Evolutionary conservation across 2,113 vertebrate species (phyloP).

Genomic region (Amblyornis subalaris): DNA sequence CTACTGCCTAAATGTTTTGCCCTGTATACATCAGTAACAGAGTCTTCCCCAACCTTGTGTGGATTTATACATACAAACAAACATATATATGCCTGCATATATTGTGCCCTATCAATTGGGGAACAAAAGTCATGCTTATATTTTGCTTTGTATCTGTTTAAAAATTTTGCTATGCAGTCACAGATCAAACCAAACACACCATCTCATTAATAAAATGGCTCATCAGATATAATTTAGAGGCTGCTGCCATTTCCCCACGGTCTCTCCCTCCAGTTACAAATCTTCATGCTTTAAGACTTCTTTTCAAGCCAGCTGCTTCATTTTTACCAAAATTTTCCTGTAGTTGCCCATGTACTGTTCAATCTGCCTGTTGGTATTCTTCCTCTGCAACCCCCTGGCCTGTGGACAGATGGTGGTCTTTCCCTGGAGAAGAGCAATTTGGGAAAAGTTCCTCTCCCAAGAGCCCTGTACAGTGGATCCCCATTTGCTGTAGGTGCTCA

Average conservation of each 20-base stretch:
- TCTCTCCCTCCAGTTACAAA: neutral
- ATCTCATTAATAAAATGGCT: neutral
- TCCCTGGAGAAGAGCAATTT: fast-evolving
- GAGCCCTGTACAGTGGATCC: neutral
- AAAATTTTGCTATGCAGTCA: neutral
- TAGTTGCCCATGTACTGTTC: neutral
- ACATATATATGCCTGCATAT: fast-evolving
- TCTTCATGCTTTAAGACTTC: neutral
- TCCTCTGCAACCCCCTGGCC: neutral
- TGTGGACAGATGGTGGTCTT: neutral
- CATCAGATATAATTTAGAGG: neutral
- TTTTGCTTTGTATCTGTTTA: neutral
- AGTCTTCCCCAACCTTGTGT: fast-evolving
- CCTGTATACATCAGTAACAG: neutral
- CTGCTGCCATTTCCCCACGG: neutral
- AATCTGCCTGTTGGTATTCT: neutral
- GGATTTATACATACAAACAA: neutral
- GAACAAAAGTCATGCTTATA: neutral
- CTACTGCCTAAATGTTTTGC: neutral
- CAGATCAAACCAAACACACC: neutral
- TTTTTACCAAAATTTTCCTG: neutral
- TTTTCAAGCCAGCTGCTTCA: neutral
- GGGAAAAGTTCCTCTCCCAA: fast-evolving
- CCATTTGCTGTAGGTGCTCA: fast-evolving
- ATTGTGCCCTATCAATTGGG: fast-evolving